Percentiles rank a stretch among this genome's conserved stretches.
Evolutionary conservation across 2,113 vertebrate species (phyloP).

Genomic region (Nerophis lumbriciformis): DNA sequence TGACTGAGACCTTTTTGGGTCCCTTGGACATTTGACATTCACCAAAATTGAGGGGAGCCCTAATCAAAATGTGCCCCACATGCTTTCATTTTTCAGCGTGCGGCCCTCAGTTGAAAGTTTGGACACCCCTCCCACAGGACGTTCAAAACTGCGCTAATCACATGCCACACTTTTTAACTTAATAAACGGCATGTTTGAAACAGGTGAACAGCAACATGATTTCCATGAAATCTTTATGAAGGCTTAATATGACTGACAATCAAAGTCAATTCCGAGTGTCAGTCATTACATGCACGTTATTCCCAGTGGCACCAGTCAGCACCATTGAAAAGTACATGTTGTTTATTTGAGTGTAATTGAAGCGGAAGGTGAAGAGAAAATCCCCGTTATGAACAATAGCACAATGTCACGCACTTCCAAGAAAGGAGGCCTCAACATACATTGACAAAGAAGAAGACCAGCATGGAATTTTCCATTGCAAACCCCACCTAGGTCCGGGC

Average conservation of each 20-base stretch:
- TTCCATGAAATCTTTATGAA: not conserved
- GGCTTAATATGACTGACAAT: not conserved
- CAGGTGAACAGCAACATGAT: not conserved
- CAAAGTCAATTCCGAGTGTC: constrained; percentile 11
- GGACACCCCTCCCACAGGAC: not conserved
- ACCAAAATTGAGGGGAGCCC: no score
- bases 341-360: constrained; percentile 15
- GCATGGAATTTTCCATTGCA: constrained; percentile 74
- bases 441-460: constrained; percentile 37
- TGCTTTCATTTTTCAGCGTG: no score
- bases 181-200: not conserved
- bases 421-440: constrained; percentile 30
- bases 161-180: not conserved
- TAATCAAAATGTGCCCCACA: no score
- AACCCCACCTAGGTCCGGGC: constrained; percentile 53
- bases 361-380: constrained; percentile 22
- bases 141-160: constrained; percentile 16
- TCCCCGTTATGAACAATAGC: constrained; percentile 8
- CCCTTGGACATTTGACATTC: no score
- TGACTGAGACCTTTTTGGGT: no score
- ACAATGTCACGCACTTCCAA: constrained; percentile 19
- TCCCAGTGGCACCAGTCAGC: constrained; percentile 6
- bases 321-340: constrained; percentile 6
- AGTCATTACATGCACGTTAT: constrained; percentile 15
- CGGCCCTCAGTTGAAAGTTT: no score